Base-by-base conservation (phyloP, 2,797 vertebrate genomes). In the Scolopax rusticola region DNA sequence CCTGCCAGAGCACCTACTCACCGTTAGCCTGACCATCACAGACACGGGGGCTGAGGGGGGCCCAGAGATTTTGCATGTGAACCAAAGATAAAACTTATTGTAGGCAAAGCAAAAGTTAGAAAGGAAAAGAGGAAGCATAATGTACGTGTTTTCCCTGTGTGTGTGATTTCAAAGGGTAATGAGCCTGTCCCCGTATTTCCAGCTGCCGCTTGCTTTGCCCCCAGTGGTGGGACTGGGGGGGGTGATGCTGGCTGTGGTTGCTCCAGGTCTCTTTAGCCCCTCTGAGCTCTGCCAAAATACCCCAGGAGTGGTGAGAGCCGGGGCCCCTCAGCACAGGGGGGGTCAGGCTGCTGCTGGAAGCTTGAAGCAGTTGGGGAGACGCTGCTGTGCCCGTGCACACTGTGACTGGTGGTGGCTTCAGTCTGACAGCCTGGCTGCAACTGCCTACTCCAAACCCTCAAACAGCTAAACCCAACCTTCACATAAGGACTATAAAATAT, bases 21-120 rank as follows among this genome's bases (percentile, higher is more conserved):
- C 45, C 1, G 0, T 50, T 33, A 56, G 11, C 32, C 38, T 40
- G n/a, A 16, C 30, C 5, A 1, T 12, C 56, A 32, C 12, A 50
- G 20, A 9, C 19, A 8, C 12, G 3, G 0, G 1, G 11, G 7
- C 43, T 6, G 8, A 16, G n/a, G 41, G 4, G 8, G 10, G 4
- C 5, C 12, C 6, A 12, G 21, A 51, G 48, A 9, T 19, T 59
- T 60, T 64, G 15, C 12, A 8, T 9, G 25, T 9, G 27, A 40
- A 27, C 53, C 67, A 38, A 47, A 68, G n/a, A n/a, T 27, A 30
- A 67, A 90, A 24, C n/a, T 65, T 59, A 11, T 32, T 21, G 17
- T 33, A 54, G 53, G 15, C 15, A 53, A 78, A 68, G 17, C 3
- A 61, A 56, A 67, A 38, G 24, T 53, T 54, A 61, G 53, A 41